Evolutionary conservation across 2,797 vertebrate genomes (phyloP), one percentile per base, ranked within the genome.

Genomic region (Aphelocoma californica): DNA sequence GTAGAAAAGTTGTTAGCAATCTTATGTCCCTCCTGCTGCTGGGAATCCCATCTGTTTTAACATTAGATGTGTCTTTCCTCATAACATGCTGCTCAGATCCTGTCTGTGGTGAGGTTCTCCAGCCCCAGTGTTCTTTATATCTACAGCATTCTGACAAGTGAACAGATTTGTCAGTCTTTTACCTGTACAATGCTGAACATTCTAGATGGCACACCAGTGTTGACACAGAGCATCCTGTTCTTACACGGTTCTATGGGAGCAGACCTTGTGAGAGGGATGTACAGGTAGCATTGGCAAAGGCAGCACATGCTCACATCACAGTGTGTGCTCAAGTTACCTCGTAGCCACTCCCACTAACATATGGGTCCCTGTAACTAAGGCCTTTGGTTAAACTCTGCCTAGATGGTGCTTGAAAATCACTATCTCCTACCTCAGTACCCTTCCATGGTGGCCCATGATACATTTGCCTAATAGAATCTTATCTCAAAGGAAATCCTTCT

Each of bases 211-310:
- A 24, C 36, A 47, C 5, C n/a, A 18, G 47, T 5, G 26, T 14
- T 86, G 42, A 56, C 4, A 1, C 9, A 12, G 8, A 65, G 15
- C 7, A 0, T 23, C 32, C 1, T 3, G 16, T 5, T 73, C 32
- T 36, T n/a, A 26, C 7, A 4, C 7, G 4, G 44, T 4, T 81
- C 48, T 0, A 1, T 10, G 25, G 21, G 10, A 78, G 12, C 12
- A 71, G 17, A 12, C 21, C 31, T 58, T 20, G 28, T 11, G 34
- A 42, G 44, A 36, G 12, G 6, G 53, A 19, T 3, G 8, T 18
- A 4, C 7, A 28, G 28, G 12, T 6, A 6, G 2, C 6, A 4
- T 8, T 64, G 8, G 31, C 36, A 34, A 38, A 65, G 60, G 25
- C 34, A 71, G 31, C 13, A 18, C 7, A 2, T 2, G 3, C 11